Evolutionary conservation across 2,113 vertebrate species (phyloP), one percentile per base, ranked within the genome.

Genomic region (Addax nasomaculatus): DNA sequence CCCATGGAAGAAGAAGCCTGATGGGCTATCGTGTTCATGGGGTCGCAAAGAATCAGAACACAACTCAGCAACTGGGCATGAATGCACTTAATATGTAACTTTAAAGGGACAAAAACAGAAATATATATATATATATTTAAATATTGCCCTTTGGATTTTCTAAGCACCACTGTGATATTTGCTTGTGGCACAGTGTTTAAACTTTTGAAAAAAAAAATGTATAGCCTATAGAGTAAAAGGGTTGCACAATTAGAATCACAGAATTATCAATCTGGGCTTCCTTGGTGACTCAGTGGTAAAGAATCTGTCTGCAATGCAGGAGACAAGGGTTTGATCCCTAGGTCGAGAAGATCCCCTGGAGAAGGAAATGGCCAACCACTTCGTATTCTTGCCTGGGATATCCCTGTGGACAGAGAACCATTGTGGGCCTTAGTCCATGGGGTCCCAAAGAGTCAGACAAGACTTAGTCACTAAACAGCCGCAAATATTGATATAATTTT

Each of bases 11-110:
- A 23, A 70, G 67, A 0, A 36, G 67, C 17, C n/a, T 70, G 64
- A 11, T 0, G 4, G 64, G 64, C 4, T 70, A 70, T 8, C 1
- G 0, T 0, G 1, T 39, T 19, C n/a, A 12, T 36, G n/a, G 4
- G 67, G 19, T 36, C 9, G 0, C 67, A 70, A 23, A 70, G 19
- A 70, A 5, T 12, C 67, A 21, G n/a, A 11, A 36, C 67, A 70
- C 9, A 21, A 36, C 67, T 70, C n/a, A 70, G n/a, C 0, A 0
- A 12, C n/a, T 70, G 67, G 21, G 67, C n/a, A 36, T 70, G 67
- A 36, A 36, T n/a, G n/a, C 64, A 36, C n/a, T 36, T 39, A 47
- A 64, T 49, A 85, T 29, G 3, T 67, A 45, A 5, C 14, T 85
- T 55, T 57, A 67, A 57, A 58, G 27, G 79, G 6, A 76, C 1